Evolutionary conservation across 2,888 invertebrate genomes (phyloP).

Genomic region (Acanthacorydalis orientalis): DNA sequence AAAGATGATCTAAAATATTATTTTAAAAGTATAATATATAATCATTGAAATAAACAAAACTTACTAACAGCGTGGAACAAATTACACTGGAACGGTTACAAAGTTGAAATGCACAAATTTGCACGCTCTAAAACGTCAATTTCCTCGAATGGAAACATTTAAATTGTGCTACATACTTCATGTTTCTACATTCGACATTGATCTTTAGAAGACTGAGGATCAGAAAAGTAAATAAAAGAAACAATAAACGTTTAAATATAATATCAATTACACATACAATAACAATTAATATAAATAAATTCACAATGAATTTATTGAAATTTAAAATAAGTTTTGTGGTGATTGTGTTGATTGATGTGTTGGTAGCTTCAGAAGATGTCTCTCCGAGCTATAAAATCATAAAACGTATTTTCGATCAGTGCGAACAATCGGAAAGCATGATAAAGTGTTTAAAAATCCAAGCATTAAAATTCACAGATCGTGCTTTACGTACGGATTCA

Average conservation of each 20-base stretch:
- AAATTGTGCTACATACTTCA: conserved; percentile 7
- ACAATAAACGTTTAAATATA: too few relatives aligned
- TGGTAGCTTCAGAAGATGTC: background rate
- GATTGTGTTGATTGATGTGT: background rate
- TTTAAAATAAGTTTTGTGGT: background rate
- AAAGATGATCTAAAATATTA: background rate
- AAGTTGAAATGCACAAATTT: background rate
- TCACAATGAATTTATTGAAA: background rate
- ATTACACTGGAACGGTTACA: conserved; percentile 7
- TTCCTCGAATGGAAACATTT: conserved; percentile 8
- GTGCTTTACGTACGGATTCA: conserved; percentile 42
- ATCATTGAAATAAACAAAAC: background rate
- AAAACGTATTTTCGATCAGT: conserved; percentile 40
- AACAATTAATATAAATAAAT: background rate
- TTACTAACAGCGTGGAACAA: conserved; percentile 8
- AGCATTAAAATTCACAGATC: conserved; percentile 44
- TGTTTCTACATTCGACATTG: background rate
- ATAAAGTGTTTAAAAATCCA: conserved; percentile 56
- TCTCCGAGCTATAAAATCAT: conserved; percentile 31
- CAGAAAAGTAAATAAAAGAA: too few relatives aligned
- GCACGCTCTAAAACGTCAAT: conserved; percentile 9
- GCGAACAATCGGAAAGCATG: conserved; percentile 43
- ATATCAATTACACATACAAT: too few relatives aligned
- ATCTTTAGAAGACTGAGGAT: too few relatives aligned
- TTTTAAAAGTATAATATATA: background rate